Percentiles rank a stretch among this genome's conserved stretches.
Conservation (phyloP, 2,113 vertebrate genomes). For the Clupea harengus region DNA sequence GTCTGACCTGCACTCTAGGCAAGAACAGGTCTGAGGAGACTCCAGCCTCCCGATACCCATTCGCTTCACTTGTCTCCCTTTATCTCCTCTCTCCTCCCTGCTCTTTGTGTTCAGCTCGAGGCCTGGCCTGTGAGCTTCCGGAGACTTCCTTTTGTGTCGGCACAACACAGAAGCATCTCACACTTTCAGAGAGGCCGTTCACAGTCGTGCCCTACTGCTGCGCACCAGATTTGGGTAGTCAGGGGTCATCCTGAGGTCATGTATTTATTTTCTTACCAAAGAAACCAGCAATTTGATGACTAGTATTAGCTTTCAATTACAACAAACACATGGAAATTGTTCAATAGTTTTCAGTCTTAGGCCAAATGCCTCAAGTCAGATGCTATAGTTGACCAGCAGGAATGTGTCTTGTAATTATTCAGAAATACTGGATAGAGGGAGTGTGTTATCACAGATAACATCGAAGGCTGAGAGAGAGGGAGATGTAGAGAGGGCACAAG, state of each 20-base stretch:
- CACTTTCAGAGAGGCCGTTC: too few species aligned
- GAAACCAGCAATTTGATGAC: too few species aligned
- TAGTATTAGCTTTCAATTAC: too few species aligned
- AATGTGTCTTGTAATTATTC: too few species aligned
- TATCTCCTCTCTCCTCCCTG: background rate
- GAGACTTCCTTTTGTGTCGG: background rate
- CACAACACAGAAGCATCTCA: background rate
- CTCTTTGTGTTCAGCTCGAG: background rate
- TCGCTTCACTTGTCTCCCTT: background rate
- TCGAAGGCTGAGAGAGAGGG: background rate
- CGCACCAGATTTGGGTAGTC: background rate
- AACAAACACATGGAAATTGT: too few species aligned
- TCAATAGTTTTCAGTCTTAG: too few species aligned
- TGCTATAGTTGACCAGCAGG: too few species aligned
- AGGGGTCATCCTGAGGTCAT: too few species aligned
- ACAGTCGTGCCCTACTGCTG: background rate
- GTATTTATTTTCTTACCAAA: too few species aligned
- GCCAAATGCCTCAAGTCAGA: too few species aligned
- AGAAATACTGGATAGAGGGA: background rate
- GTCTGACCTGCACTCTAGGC: background rate
- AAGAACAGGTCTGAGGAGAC: background rate
- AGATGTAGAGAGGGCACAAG: background rate
- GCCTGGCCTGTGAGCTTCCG: background rate
- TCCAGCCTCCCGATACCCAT: background rate
- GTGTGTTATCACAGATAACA: background rate